Conservation (phyloP, 2,888 invertebrate genomes). For the Nemurella pictetii region DNA sequence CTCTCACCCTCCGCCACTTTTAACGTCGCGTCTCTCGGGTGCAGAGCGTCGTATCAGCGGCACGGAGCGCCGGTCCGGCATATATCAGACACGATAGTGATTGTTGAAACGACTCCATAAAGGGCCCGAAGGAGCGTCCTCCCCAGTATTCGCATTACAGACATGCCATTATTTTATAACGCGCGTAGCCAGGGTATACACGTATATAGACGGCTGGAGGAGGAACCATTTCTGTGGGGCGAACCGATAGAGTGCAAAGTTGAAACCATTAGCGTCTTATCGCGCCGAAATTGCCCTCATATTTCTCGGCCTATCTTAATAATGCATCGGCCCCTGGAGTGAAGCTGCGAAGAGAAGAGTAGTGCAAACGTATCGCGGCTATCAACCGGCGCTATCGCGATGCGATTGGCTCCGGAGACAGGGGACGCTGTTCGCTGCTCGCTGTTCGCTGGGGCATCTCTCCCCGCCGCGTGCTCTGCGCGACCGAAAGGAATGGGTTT, state of each 20-base stretch:
- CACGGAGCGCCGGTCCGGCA: conserved; percentile 5
- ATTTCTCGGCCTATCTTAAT: conserved; percentile 56
- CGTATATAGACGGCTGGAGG: no score
- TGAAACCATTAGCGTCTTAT: conserved; percentile 62
- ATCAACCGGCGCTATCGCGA: conserved; percentile 22
- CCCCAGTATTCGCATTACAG: conserved; percentile 19
- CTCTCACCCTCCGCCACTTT: conserved; percentile 1
- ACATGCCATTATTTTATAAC: conserved; percentile 41
- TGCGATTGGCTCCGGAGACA: conserved; percentile 38
- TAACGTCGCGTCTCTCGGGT: not conserved
- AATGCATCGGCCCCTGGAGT: conserved; percentile 51
- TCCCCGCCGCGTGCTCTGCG: no score
- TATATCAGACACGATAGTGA: conserved; percentile 16
- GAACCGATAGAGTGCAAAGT: conserved; percentile 61
- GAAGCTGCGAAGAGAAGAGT: conserved; percentile 6
- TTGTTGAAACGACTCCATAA: conserved; percentile 39
- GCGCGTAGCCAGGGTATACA: no score
- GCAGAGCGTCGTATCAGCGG: conserved; percentile 15
- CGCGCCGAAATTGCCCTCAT: conserved; percentile 57
- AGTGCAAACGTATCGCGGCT: conserved; percentile 28
- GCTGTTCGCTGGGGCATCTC: not conserved
- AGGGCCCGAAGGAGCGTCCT: conserved; percentile 24
- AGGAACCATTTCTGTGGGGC: conserved; percentile 42
- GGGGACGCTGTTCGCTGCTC: no score
- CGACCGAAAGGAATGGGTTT: conserved; percentile 38